These are phyloP conservation scores for Clitarchus hookeri DNA, from an alignment of 2,888 invertebrate genomes.

Conservation along the genomic window DNA sequence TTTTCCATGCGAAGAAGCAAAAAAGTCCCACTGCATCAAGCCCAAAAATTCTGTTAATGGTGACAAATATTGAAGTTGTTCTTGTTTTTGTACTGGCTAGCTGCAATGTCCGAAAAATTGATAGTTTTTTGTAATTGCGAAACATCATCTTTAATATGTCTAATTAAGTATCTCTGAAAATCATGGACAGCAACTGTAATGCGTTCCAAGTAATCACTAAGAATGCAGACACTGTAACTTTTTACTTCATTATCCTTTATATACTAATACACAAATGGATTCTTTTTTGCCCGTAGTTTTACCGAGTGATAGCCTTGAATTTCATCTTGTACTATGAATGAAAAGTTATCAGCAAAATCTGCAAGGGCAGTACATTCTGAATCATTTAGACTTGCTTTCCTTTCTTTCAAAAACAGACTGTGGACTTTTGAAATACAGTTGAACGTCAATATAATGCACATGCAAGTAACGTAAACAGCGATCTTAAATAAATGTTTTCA, in stretches of 20 bases:
- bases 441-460: too few relatives aligned
- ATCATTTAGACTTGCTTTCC: not conserved
- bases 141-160: not conserved
- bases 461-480: too few relatives aligned
- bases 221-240: slow-evolving; percentile 6
- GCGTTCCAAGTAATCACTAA: not conserved
- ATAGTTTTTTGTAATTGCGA: not conserved
- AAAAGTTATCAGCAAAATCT: not conserved
- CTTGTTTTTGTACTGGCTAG: slow-evolving; percentile 17
- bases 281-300: not conserved
- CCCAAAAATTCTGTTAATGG: not conserved
- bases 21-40: not conserved
- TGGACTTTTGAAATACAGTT: not conserved
- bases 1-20: not conserved
- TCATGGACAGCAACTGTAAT: not conserved
- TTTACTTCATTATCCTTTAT: not conserved
- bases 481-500: too few relatives aligned
- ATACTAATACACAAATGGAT: slow-evolving; percentile 1
- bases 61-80: not conserved
- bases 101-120: not conserved
- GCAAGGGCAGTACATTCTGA: not conserved
- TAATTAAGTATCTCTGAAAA: not conserved
- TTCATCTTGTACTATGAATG: slow-evolving; percentile 10
- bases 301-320: slow-evolving; percentile 15
- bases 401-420: not conserved